These are phyloP conservation scores for Narcine bancroftii DNA, from an alignment of 2,113 vertebrate species.

Conservation along the genomic window DNA sequence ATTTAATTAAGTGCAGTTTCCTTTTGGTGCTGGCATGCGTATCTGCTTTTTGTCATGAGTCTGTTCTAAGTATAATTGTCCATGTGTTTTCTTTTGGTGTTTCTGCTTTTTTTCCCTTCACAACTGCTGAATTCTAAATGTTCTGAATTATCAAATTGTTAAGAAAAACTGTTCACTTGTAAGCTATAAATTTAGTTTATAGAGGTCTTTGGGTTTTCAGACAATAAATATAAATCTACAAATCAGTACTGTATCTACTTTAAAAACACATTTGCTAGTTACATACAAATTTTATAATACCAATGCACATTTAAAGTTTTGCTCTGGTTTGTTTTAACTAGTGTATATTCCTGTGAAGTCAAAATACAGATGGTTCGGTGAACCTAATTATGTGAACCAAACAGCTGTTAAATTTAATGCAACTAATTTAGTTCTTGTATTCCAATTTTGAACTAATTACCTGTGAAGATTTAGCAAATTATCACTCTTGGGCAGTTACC, in stretches of 20 bases:
- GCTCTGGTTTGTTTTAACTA: slow-evolving; percentile 74
- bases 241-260: slow-evolving; percentile 74
- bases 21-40: slow-evolving; percentile 85
- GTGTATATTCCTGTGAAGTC: slow-evolving; percentile 50
- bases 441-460: slow-evolving; percentile 77
- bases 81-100: slow-evolving; percentile 95
- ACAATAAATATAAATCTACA: slow-evolving; percentile 98
- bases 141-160: slow-evolving; percentile 67
- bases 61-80: slow-evolving; percentile 84
- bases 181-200: slow-evolving; percentile 97
- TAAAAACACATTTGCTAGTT: slow-evolving; percentile 99
- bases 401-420: slow-evolving; percentile 73
- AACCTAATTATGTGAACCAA: slow-evolving; percentile 72
- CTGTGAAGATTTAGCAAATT: slow-evolving; percentile 95
- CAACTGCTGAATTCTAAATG: slow-evolving; percentile 92
- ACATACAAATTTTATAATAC: slow-evolving; percentile 83
- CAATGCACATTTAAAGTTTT: slow-evolving; percentile 69
- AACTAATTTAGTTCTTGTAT: slow-evolving; percentile 77
- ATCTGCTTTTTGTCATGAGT: slow-evolving; percentile 92
- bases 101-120: slow-evolving; percentile 87
- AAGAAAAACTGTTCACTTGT: slow-evolving; percentile 85
- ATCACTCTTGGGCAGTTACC: slow-evolving; percentile 82
- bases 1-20: slow-evolving; percentile 99
- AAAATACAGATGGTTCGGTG: slow-evolving; percentile 68
- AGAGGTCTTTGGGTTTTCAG: slow-evolving; percentile 91